These are phyloP conservation scores for Cataglyphis hispanica DNA, from an alignment of 1,140 invertebrate species.

Conservation along the genomic window DNA sequence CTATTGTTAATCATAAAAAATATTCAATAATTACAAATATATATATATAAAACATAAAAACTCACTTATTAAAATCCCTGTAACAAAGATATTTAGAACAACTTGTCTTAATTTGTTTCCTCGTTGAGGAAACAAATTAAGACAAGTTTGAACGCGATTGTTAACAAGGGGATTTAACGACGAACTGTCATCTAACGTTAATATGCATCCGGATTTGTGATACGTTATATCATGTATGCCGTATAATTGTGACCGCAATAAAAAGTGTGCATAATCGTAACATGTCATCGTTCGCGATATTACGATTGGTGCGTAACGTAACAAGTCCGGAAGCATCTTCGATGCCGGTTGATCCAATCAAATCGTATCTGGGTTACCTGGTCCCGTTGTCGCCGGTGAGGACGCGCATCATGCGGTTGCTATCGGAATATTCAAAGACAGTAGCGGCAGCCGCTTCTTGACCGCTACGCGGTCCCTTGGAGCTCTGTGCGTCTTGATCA, in stretches of 20 bases:
- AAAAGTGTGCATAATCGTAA: background rate
- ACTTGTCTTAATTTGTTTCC: too few species aligned
- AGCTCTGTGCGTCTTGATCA: slow-evolving; percentile 82
- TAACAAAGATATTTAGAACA: background rate
- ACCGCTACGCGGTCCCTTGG: slow-evolving; percentile 84
- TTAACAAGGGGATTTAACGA: background rate
- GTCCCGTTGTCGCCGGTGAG: slow-evolving; percentile 79
- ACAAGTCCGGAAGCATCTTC: background rate
- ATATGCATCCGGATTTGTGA: background rate
- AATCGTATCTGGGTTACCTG: slow-evolving; percentile 70
- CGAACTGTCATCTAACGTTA: slow-evolving; percentile 1
- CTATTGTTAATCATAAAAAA: background rate
- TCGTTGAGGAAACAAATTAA: background rate
- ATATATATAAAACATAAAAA: background rate
- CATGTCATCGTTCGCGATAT: background rate
- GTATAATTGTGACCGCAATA: background rate
- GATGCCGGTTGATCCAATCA: background rate
- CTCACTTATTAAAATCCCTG: background rate
- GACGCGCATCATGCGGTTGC: slow-evolving; percentile 66
- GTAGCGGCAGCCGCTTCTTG: slow-evolving; percentile 56
- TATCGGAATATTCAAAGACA: slow-evolving; percentile 48
- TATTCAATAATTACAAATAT: background rate
- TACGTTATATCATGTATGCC: background rate
- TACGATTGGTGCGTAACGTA: background rate
- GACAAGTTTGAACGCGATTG: background rate